Percentiles rank a stretch among this genome's conserved stretches.
These are phyloP conservation scores for Lasioglossum oenotherae DNA, from an alignment of 2,888 invertebrate species.

Conservation along the genomic window DNA sequence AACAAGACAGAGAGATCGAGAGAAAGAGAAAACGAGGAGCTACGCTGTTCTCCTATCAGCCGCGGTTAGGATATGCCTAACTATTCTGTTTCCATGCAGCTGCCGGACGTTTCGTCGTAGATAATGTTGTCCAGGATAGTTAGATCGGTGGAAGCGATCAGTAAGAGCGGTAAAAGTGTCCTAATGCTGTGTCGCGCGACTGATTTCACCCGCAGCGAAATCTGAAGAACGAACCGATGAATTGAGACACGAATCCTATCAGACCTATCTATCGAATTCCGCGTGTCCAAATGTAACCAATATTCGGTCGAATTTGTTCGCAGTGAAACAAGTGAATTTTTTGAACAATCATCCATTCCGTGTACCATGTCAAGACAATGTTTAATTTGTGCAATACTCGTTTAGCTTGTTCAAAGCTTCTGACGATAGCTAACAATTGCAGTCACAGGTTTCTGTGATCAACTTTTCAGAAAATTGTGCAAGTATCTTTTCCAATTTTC, in stretches of 20 bases:
- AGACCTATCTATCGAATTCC: background rate
- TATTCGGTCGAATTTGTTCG: background rate
- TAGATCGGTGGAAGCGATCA: conserved; percentile 72
- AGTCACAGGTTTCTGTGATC: too few species aligned
- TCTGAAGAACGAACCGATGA: background rate
- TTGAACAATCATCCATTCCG: too few species aligned
- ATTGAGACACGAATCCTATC: background rate
- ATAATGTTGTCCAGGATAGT: conserved; percentile 78
- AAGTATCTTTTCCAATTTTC: too few species aligned
- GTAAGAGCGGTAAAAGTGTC: conserved; percentile 55
- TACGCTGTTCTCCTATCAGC: conserved; percentile 79
- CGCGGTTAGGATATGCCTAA: conserved; percentile 82
- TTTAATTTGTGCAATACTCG: too few species aligned
- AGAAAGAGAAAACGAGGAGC: conserved; percentile 61
- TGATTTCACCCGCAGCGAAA: background rate
- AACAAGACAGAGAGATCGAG: conserved; percentile 67
- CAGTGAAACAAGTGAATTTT: too few species aligned
- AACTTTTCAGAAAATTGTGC: too few species aligned
- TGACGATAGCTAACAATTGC: too few species aligned
- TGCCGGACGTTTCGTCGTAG: conserved; percentile 82
- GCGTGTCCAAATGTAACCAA: background rate
- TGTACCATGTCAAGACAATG: too few species aligned
- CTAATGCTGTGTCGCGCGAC: conserved; percentile 44
- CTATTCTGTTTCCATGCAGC: conserved; percentile 81
- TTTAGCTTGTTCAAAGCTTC: too few species aligned